A percentile compares a stretch with the other conserved stretches of the same genome.
These are phyloP conservation scores for Tringa solitaria DNA, from an alignment of 2,113 vertebrate genomes.

Conservation along the genomic window DNA sequence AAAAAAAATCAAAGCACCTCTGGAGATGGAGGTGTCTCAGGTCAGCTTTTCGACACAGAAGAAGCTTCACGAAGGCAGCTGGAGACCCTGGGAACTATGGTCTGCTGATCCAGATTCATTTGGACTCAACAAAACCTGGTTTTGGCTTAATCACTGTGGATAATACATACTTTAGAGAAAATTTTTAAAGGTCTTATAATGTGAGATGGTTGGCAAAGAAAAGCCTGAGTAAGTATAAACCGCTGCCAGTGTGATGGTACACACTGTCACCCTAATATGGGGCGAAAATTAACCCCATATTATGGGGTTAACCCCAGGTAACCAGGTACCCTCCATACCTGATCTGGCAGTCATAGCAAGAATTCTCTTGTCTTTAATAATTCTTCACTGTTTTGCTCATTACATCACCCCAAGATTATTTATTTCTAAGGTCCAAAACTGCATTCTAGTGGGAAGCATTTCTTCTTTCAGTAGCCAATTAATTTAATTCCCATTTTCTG, in stretches of 20 bases:
- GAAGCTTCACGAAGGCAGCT: not conserved
- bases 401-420: not conserved
- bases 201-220: not conserved
- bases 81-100: not conserved
- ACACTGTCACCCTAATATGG: fast-evolving
- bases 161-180: not conserved
- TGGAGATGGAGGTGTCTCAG: not conserved
- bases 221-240: not conserved
- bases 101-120: not conserved
- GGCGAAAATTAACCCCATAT: not conserved
- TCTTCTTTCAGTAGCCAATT: not conserved
- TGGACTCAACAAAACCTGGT: not conserved
- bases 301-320: too few relatives aligned
- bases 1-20: not conserved
- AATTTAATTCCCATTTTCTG: not conserved
- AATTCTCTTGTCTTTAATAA: not conserved
- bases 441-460: not conserved
- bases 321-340: not conserved
- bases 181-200: not conserved
- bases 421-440: not conserved
- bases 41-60: not conserved
- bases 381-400: not conserved
- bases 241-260: not conserved
- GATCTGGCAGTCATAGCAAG: not conserved
- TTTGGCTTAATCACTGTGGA: not conserved